Conservation (phyloP, 2,797 vertebrate species). For the Aldrovandia affinis region DNA sequence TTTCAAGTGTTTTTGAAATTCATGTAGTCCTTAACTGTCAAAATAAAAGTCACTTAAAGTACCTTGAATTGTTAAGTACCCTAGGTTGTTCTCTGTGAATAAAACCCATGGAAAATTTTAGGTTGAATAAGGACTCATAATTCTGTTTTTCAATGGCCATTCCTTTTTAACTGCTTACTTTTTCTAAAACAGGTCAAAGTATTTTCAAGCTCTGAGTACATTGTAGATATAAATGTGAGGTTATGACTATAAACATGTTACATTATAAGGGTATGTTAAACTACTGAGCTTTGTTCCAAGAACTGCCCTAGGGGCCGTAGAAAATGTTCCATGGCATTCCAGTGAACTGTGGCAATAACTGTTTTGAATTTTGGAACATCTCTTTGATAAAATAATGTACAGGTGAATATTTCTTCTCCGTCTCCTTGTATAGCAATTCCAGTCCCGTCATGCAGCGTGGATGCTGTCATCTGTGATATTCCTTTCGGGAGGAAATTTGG, state of each 20-base stretch:
- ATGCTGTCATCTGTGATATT: conserved; percentile 85
- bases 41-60: too few species aligned
- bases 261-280: not conserved
- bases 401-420: not conserved
- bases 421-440: conserved; percentile 76
- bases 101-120: not conserved
- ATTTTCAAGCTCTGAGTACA: not conserved
- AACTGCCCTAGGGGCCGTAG: not conserved
- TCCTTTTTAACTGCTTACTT: not conserved
- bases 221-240: not conserved
- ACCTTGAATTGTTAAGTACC: too few species aligned
- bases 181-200: not conserved
- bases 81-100: not conserved
- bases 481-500: conserved; percentile 94
- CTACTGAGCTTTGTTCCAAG: not conserved
- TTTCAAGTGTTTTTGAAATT: too few species aligned
- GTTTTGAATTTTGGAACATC: not conserved
- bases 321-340: not conserved
- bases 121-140: not conserved
- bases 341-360: not conserved
- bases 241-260: not conserved
- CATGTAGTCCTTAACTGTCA: too few species aligned
- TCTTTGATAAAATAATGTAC: not conserved
- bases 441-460: conserved; percentile 75
- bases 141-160: not conserved